Base-by-base conservation (phyloP, 2,113 vertebrate species). In the Isurus oxyrinchus region DNA sequence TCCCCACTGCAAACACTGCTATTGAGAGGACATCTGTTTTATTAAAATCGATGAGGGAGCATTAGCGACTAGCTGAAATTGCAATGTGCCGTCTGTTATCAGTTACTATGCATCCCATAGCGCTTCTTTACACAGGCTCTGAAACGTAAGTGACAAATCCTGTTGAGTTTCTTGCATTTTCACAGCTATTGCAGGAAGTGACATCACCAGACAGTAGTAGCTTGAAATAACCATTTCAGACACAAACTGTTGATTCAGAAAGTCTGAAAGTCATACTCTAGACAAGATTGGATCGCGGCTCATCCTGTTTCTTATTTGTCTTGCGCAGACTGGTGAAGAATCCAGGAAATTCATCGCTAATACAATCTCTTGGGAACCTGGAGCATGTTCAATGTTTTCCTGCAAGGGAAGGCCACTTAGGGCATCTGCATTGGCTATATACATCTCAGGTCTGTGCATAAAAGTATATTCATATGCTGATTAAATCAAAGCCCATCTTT, bases 21-120 rank as follows among this genome's bases (percentile, higher is more conserved):
- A 91, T 91, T 91, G 88, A 91, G 88, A 95, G 94, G 63, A 16
- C 94, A 95, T 95, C 63, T 69, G 66, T 72, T 72, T 95, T 69
- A 95, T 72, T 49, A 95, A 95, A 95, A 95, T 72, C 63, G 16
- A 95, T 69, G 66, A 67, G 66, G 25, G 66, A 69, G 44, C 94
- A 95, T 95, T 72, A 95, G 23, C 72, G 44, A 72, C 63, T 95
- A 66, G 44, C 66, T 57, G 40, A 95, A 95, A 67, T 91, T 95
- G 94, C 66, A 95, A 69, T 53, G 94, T 72, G 10, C 23, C 11
- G 6, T 63, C 94, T 95, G 66, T 72, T 95, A 53, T 23, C 44
- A 95, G 66, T 72, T 69, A 95, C 66, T 49, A 44, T 72, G 44
- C 44, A 72, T 95, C 23, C 16, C 13, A 95, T 3, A 95, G n/a